Conservation (phyloP, 53 echinoderm and acorn worm genomes). For the Holothuria scabra region DNA sequence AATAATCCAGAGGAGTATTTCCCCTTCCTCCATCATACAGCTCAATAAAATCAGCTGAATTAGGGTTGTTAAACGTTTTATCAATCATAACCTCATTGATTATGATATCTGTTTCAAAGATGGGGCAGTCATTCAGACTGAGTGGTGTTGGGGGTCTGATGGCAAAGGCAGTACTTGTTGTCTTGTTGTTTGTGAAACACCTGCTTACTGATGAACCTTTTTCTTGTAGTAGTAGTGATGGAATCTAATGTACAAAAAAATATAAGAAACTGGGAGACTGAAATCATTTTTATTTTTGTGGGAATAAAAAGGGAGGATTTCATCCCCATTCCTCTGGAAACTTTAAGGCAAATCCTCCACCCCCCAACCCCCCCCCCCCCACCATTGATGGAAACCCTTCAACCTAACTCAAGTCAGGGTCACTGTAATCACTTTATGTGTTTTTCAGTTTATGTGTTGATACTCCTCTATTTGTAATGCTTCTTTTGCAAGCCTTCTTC, state of each 20-base stretch:
- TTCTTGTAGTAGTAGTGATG: slow-evolving; percentile 53
- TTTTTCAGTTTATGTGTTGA: too few relatives aligned
- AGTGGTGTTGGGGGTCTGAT: slow-evolving; percentile 57
- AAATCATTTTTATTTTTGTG: too few relatives aligned
- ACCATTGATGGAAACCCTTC: too few relatives aligned
- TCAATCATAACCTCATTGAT: slow-evolving; percentile 91
- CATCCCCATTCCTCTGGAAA: too few relatives aligned
- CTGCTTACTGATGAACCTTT: slow-evolving; percentile 70
- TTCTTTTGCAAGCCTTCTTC: too few relatives aligned
- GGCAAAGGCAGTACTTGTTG: slow-evolving; percentile 47
- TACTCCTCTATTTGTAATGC: too few relatives aligned
- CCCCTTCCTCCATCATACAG: slow-evolving; percentile 86
- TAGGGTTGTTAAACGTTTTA: slow-evolving; percentile 50
- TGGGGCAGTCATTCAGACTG: slow-evolving; percentile 85
- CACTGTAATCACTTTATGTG: too few relatives aligned
- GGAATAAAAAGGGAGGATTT: too few relatives aligned
- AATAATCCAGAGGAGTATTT: slow-evolving; percentile 56
- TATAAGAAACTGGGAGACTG: too few relatives aligned
- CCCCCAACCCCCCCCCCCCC: too few relatives aligned
- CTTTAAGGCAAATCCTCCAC: too few relatives aligned
- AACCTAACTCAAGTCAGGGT: too few relatives aligned
- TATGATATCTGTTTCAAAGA: slow-evolving; percentile 71
- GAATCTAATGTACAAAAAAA: slow-evolving; percentile 31
- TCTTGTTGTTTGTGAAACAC: slow-evolving; percentile 61
- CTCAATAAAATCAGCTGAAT: slow-evolving; percentile 82